Percentiles rank a stretch among this genome's conserved stretches.
Evolutionary conservation across 2,113 vertebrate species (phyloP).

Genomic region (Dinomys branickii): DNA sequence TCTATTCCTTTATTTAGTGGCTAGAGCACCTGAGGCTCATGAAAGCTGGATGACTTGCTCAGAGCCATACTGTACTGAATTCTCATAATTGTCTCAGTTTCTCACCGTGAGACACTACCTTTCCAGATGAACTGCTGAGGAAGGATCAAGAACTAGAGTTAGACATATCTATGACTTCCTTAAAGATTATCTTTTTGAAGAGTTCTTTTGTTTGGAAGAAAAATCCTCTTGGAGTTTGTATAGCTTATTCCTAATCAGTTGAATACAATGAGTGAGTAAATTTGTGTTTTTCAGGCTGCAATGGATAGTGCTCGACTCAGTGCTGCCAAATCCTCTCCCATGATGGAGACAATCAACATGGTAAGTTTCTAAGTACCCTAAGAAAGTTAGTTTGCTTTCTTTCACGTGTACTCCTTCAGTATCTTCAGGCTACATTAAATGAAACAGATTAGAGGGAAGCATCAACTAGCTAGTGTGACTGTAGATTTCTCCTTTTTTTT

Average conservation of each 20-base stretch:
- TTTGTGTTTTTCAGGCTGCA: conserved; percentile 87
- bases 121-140: neutral
- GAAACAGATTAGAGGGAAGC: neutral
- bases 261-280: neutral
- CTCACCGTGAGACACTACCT: neutral
- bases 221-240: neutral
- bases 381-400: neutral
- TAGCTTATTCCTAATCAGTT: neutral
- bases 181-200: neutral
- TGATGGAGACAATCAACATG: conserved; percentile 99
- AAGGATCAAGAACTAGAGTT: neutral
- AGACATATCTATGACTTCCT: conserved; percentile 20
- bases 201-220: neutral
- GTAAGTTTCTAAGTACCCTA: conserved; percentile 83
- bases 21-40: neutral
- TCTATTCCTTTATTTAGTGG: neutral
- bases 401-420: neutral
- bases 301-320: conserved; percentile 98
- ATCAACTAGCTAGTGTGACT: neutral
- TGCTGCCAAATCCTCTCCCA: conserved; percentile 97
- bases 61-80: neutral
- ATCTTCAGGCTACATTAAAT: neutral
- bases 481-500: neutral
- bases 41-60: neutral
- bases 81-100: neutral